These are phyloP conservation scores for Ceratoteleas bidentatus DNA, from an alignment of 1,140 invertebrate genomes.

Conservation along the genomic window DNA sequence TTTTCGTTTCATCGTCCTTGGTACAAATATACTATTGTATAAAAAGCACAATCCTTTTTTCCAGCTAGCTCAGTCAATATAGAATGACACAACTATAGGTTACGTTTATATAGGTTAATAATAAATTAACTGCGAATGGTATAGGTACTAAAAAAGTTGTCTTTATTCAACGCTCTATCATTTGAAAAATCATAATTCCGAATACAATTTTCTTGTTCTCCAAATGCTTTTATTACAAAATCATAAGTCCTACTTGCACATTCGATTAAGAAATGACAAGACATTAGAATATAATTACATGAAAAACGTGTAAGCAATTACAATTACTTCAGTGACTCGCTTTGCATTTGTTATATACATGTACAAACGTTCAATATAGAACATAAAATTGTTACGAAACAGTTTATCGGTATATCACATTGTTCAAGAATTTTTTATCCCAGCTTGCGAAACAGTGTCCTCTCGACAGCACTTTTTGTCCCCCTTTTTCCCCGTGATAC, in stretches of 20 bases:
- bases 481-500: background rate
- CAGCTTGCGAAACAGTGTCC: slow-evolving; percentile 13
- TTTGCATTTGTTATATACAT: slow-evolving; percentile 64
- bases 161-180: slow-evolving; percentile 54
- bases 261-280: slow-evolving; percentile 64
- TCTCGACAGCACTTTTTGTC: slow-evolving; percentile 16
- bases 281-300: slow-evolving; percentile 65
- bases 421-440: slow-evolving; percentile 56
- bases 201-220: slow-evolving; percentile 48
- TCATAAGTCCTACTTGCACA: slow-evolving; percentile 62
- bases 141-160: slow-evolving; percentile 60
- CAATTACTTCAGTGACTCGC: slow-evolving; percentile 59
- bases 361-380: slow-evolving; percentile 63
- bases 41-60: too few relatives aligned
- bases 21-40: too few relatives aligned
- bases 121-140: slow-evolving; percentile 9
- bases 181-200: slow-evolving; percentile 58
- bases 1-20: too few relatives aligned
- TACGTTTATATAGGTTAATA: background rate
- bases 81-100: too few relatives aligned
- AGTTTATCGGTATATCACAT: slow-evolving; percentile 59
- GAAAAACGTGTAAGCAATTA: slow-evolving; percentile 66
- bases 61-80: too few relatives aligned
- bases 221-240: slow-evolving; percentile 59
- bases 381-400: slow-evolving; percentile 59